These are phyloP conservation scores for Drosophila ambigua DNA, from an alignment of 1,140 invertebrate genomes.

Conservation along the genomic window DNA sequence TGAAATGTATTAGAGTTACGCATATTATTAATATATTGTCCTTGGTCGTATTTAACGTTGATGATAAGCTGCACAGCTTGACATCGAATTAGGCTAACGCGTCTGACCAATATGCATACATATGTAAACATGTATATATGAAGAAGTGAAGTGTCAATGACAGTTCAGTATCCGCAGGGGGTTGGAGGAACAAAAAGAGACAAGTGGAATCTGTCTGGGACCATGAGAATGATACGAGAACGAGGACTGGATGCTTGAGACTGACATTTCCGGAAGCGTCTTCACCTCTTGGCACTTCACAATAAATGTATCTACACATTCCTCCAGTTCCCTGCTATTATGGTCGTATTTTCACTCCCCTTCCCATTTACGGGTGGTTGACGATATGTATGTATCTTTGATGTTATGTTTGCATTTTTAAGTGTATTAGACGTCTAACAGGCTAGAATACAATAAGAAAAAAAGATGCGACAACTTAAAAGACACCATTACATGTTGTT, in stretches of 20 bases:
- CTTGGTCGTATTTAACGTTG: not conserved
- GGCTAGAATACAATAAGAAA: constrained; percentile 8
- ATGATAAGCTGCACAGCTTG: constrained; percentile 22
- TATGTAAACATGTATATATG: not conserved
- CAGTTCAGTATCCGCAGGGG: not conserved
- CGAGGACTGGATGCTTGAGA: not conserved
- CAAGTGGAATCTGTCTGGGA: not conserved
- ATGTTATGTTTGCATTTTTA: constrained; percentile 13
- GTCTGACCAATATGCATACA: constrained; percentile 7
- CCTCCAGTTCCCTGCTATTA: not conserved
- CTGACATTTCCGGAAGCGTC: constrained; percentile 10
- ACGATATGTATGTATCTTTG: constrained; percentile 4
- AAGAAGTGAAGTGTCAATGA: constrained; percentile 9
- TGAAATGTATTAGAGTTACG: too few relatives aligned
- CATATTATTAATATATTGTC: too few relatives aligned
- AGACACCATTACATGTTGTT: constrained; percentile 8
- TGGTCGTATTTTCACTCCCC: constrained; percentile 4
- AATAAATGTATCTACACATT: constrained; percentile 5
- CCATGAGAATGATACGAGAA: not conserved
- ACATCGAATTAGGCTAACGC: constrained; percentile 29
- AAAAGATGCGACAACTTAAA: not conserved
- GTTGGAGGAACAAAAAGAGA: not conserved
- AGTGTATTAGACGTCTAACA: constrained; percentile 16
- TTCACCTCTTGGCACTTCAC: not conserved
- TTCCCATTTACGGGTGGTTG: constrained; percentile 3